Conservation (phyloP, 1,140 invertebrate species). For the Micrasema longulum region DNA sequence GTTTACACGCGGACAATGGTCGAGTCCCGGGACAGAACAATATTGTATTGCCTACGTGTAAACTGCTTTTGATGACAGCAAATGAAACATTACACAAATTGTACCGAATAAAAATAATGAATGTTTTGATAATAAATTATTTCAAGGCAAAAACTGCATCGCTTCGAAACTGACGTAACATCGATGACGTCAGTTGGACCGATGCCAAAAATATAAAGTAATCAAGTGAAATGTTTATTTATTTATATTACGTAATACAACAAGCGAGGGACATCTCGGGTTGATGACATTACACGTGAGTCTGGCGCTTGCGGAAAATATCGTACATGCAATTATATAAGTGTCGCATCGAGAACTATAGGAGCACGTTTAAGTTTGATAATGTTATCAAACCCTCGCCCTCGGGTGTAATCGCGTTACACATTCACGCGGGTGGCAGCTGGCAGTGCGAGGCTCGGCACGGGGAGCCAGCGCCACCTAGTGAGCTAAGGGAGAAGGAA, state of each 20-base stretch:
- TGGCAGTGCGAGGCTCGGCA: too few relatives aligned
- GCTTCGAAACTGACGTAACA: conserved; percentile 6
- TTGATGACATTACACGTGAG: conserved; percentile 34
- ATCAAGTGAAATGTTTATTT: conserved; percentile 30
- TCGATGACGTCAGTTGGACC: conserved; percentile 16
- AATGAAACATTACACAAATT: too few relatives aligned
- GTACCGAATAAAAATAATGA: too few relatives aligned
- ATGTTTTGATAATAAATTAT: too few relatives aligned
- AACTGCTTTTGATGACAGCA: too few relatives aligned
- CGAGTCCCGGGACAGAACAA: too few relatives aligned
- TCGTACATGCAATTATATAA: conserved; percentile 1
- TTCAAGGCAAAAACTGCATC: conserved; percentile 11
- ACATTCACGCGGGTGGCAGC: too few relatives aligned
- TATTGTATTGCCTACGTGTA: too few relatives aligned
- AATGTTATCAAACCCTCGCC: not conserved
- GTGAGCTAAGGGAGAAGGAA: too few relatives aligned
- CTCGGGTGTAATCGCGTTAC: conserved; percentile 6
- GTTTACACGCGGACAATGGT: too few relatives aligned
- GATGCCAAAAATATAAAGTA: conserved; percentile 28
- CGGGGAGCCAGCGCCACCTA: not conserved
- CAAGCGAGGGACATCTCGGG: conserved; percentile 25
- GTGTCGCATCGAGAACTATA: not conserved
- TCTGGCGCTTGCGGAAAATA: conserved; percentile 6
- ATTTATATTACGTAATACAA: conserved; percentile 31
- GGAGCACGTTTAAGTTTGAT: not conserved